These are phyloP conservation scores for Xylocopa sonorina DNA, from an alignment of 1,140 invertebrate genomes.

Conservation along the genomic window DNA sequence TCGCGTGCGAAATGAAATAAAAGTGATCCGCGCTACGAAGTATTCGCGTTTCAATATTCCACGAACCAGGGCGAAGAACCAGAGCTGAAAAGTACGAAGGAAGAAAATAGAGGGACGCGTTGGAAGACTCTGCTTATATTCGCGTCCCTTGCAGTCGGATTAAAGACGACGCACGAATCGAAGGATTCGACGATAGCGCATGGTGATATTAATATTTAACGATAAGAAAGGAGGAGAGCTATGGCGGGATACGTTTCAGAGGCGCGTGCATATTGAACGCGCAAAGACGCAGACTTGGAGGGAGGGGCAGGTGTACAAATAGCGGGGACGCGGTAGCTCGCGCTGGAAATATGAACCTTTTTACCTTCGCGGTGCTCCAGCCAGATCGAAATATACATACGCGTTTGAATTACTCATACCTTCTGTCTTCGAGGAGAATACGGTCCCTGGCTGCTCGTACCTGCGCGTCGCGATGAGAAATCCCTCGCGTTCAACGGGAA, in stretches of 20 bases:
- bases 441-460: neutral
- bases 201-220: constrained; percentile 50
- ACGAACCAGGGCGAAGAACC: neutral
- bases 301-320: constrained; percentile 11
- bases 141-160: neutral
- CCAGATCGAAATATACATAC: constrained; percentile 26
- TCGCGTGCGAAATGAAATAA: neutral
- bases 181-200: neutral
- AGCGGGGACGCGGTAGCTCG: neutral
- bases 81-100: neutral
- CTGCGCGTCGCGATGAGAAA: neutral
- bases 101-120: neutral
- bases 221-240: constrained; percentile 34
- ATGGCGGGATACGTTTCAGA: constrained; percentile 5
- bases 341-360: constrained; percentile 37
- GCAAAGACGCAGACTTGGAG: neutral
- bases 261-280: constrained; percentile 25
- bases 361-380: neutral
- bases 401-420: constrained; percentile 16
- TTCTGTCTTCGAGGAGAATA: constrained; percentile 7
- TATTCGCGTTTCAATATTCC: constrained; percentile 3
- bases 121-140: constrained; percentile 9
- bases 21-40: no score
- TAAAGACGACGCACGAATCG: neutral
- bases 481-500: neutral